These are phyloP conservation scores for Agrilus cyanescens DNA, from an alignment of 2,888 invertebrate genomes.

Conservation along the genomic window DNA sequence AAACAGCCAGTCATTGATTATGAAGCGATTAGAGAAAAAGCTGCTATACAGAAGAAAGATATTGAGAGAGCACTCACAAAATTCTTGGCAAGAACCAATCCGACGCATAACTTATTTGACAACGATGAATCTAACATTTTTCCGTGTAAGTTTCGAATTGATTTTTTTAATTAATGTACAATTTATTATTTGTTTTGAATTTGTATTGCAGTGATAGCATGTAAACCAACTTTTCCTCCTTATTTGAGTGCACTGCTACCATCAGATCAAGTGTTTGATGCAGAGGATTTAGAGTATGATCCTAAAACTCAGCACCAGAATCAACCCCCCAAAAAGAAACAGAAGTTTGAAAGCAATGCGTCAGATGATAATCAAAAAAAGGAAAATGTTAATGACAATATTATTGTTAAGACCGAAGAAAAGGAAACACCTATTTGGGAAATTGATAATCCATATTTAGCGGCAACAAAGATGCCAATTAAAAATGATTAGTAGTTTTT, in stretches of 20 bases:
- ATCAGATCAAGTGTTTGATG: conserved; percentile 89
- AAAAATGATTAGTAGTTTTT: conserved; percentile 18
- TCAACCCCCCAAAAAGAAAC: conserved; percentile 28
- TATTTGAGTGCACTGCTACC: conserved; percentile 80
- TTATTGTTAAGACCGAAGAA: conserved; percentile 31
- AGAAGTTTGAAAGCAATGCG: conserved; percentile 20
- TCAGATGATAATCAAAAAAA: conserved; percentile 28
- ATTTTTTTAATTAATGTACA: not conserved
- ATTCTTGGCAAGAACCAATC: conserved; percentile 87
- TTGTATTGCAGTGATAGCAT: conserved; percentile 65
- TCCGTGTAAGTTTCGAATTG: conserved; percentile 54
- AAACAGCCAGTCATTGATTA: conserved; percentile 95
- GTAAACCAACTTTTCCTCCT: conserved; percentile 67
- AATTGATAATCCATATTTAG: conserved; percentile 66
- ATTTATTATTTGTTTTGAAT: not conserved
- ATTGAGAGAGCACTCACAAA: conserved; percentile 87
- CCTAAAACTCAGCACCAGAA: conserved; percentile 36
- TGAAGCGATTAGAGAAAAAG: conserved; percentile 90
- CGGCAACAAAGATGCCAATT: conserved; percentile 34
- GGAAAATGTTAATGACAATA: conserved; percentile 29
- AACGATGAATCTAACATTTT: conserved; percentile 81
- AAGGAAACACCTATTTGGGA: conserved; percentile 37
- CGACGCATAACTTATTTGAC: conserved; percentile 77
- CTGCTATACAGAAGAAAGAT: conserved; percentile 85
- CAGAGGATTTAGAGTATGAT: conserved; percentile 70